These are phyloP conservation scores for Tragelaphus scriptus DNA, from an alignment of 2,113 vertebrate species.

Conservation along the genomic window DNA sequence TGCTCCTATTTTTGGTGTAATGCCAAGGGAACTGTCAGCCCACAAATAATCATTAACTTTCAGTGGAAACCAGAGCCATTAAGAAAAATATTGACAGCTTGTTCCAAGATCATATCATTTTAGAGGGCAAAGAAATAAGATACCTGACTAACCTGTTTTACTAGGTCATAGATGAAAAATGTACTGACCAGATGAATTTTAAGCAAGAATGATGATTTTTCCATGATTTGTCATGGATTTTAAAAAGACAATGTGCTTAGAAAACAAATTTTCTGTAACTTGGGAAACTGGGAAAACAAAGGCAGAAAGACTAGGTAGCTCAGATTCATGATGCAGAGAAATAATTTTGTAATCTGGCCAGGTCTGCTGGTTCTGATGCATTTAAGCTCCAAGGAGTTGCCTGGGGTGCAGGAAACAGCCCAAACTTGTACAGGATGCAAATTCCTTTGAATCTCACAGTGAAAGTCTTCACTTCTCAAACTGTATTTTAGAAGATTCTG, in stretches of 20 bases:
- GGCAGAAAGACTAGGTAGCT: neutral
- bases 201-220: conserved; percentile 35
- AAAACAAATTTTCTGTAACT: neutral
- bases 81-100: conserved; percentile 57
- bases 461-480: conserved; percentile 8
- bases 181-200: neutral
- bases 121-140: conserved; percentile 52
- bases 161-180: neutral
- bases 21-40: conserved; percentile 55
- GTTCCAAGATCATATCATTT: conserved; percentile 46
- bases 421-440: neutral
- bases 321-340: neutral
- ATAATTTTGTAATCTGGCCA: neutral
- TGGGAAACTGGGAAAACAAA: neutral
- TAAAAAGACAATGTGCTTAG: conserved; percentile 35
- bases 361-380: neutral
- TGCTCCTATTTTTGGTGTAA: conserved; percentile 40
- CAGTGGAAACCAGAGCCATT: conserved; percentile 35
- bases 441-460: neutral
- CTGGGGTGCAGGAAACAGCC: neutral
- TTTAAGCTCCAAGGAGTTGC: neutral
- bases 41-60: conserved; percentile 60
- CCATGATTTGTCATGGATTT: neutral
- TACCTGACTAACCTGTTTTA: conserved; percentile 18
- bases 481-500: neutral